Evolutionary conservation across 1,140 invertebrate species (phyloP).

Genomic region (Heliconius himera): DNA sequence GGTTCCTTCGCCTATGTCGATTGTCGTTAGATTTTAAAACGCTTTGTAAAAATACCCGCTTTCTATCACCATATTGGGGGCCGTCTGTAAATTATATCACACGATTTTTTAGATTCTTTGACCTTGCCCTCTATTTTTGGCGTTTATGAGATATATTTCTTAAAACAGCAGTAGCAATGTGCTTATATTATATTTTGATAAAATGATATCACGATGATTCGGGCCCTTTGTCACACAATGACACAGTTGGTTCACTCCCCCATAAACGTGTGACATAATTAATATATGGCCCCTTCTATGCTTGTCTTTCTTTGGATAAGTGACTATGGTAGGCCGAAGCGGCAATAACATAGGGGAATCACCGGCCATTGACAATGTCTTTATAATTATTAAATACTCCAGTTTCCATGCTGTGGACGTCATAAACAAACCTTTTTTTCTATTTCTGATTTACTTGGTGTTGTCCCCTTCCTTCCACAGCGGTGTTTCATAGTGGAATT

Average conservation of each 20-base stretch:
- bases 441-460: slow-evolving; percentile 18
- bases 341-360: slow-evolving; percentile 42
- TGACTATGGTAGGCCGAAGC: slow-evolving; percentile 50
- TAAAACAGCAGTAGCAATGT: too few relatives aligned
- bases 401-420: slow-evolving; percentile 41
- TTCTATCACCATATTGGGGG: slow-evolving; percentile 33
- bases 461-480: slow-evolving; percentile 35
- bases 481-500: slow-evolving; percentile 26
- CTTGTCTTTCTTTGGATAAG: slow-evolving; percentile 44
- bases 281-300: slow-evolving; percentile 5
- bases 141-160: too few relatives aligned
- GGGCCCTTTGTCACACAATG: too few relatives aligned
- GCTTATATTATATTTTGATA: too few relatives aligned
- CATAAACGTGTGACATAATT: too few relatives aligned
- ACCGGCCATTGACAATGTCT: slow-evolving; percentile 23
- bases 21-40: slow-evolving; percentile 54
- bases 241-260: too few relatives aligned
- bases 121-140: too few relatives aligned
- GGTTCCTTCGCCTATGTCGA: slow-evolving; percentile 56
- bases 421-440: slow-evolving; percentile 31
- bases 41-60: slow-evolving; percentile 52
- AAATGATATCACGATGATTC: too few relatives aligned
- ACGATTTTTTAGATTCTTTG: too few relatives aligned
- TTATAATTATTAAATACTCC: slow-evolving; percentile 52
- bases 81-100: too few relatives aligned